Conservation (phyloP, 2,113 vertebrate species). For the Pachycephala philippinensis region DNA sequence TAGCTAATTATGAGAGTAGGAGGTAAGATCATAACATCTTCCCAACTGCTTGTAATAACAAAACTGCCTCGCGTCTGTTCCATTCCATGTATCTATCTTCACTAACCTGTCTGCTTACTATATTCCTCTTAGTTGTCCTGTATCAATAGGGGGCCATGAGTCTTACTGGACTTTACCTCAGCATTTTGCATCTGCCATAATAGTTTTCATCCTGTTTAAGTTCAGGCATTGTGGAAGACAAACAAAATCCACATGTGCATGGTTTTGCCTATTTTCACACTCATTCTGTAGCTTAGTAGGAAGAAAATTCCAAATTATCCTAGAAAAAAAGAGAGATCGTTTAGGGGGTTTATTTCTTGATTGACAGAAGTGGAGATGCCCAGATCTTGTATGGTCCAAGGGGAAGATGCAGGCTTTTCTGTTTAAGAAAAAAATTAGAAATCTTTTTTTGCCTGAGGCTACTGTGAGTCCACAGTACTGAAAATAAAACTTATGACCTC, state of each 20-base stretch:
- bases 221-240: neutral
- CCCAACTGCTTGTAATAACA: neutral
- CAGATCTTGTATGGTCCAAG: neutral
- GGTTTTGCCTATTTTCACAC: neutral
- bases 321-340: neutral
- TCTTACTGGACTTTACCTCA: neutral
- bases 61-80: neutral
- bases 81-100: neutral
- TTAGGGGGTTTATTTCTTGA: neutral
- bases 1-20: neutral
- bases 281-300: neutral
- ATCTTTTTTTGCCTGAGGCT: neutral
- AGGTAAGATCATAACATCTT: neutral
- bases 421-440: neutral
- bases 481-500: neutral
- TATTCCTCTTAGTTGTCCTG: neutral
- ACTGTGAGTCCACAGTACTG: neutral
- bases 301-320: neutral
- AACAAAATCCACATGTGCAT: neutral
- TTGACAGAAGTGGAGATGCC: neutral
- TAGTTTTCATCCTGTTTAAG: neutral
- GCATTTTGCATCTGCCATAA: neutral
- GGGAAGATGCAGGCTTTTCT: neutral
- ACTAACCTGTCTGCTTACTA: neutral
- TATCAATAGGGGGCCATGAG: neutral